Conservation (phyloP, 1,140 invertebrate species). For the Vanessa atalanta region DNA sequence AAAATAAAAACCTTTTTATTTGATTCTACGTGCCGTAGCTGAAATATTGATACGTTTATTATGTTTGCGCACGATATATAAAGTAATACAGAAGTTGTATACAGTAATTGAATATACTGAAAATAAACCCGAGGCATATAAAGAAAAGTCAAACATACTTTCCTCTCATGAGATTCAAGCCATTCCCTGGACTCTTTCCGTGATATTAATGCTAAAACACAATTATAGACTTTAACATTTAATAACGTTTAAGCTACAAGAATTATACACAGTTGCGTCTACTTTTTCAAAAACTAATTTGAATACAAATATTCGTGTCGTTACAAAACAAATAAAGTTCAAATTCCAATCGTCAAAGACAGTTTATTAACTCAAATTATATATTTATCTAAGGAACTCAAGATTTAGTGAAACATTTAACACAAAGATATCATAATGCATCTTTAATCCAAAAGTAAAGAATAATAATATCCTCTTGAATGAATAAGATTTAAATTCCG, state of each 20-base stretch:
- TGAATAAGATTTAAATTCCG: neutral
- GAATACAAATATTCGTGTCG: too few species aligned
- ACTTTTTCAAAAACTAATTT: too few species aligned
- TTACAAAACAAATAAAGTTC: neutral
- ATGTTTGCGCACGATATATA: slow-evolving; percentile 1
- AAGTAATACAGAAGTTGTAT: neutral
- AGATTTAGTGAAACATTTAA: too few species aligned
- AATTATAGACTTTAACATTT: slow-evolving; percentile 7
- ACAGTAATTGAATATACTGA: slow-evolving; percentile 5
- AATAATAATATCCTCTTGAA: neutral
- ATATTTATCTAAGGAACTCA: too few species aligned
- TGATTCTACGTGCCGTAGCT: neutral
- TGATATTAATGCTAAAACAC: neutral
- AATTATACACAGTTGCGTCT: neutral
- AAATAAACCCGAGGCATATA: slow-evolving; percentile 12
- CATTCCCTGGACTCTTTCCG: neutral
- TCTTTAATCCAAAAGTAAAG: neutral
- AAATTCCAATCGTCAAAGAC: neutral
- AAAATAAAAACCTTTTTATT: neutral
- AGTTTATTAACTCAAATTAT: too few species aligned
- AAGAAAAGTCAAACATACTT: slow-evolving; percentile 15
- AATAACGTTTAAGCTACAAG: neutral
- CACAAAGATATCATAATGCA: too few species aligned
- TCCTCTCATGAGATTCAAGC: slow-evolving; percentile 5
- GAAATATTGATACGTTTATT: neutral